These are phyloP conservation scores for Aphodius sticticus DNA, from an alignment of 2,888 invertebrate species.

Conservation along the genomic window DNA sequence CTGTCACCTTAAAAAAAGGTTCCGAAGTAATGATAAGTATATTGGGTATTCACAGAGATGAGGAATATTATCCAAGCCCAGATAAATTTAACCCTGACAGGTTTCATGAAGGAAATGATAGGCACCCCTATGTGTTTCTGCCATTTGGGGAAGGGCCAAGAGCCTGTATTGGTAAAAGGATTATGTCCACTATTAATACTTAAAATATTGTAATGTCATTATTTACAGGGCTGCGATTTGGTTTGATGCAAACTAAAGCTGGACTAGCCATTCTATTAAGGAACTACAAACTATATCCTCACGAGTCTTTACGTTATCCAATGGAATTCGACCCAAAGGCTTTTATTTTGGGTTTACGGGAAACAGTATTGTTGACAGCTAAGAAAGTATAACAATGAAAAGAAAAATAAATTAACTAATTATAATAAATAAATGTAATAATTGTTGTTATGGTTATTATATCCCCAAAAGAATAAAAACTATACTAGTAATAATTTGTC, in stretches of 20 bases:
- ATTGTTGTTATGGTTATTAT: too few relatives aligned
- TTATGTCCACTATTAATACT: not conserved
- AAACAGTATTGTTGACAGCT: not conserved
- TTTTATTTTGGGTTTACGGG: not conserved
- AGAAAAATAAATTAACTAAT: too few relatives aligned
- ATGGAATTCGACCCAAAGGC: not conserved
- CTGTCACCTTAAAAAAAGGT: not conserved
- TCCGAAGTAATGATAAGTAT: not conserved
- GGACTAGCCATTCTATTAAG: not conserved
- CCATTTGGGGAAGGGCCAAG: conserved; percentile 19
- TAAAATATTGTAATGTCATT: not conserved
- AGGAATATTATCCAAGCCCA: conserved; percentile 8
- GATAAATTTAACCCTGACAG: conserved; percentile 16
- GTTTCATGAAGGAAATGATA: conserved; percentile 5
- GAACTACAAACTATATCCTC: not conserved
- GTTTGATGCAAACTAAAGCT: conserved; percentile 10
- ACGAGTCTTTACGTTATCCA: not conserved
- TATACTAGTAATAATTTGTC: too few relatives aligned
- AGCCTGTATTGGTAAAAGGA: not conserved
- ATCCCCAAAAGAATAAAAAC: too few relatives aligned
- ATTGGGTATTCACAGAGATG: not conserved
- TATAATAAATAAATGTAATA: too few relatives aligned
- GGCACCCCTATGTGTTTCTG: not conserved
- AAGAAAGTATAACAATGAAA: not conserved
- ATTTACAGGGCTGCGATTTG: conserved; percentile 7